Evolutionary conservation across 2,888 invertebrate genomes (phyloP), one percentile per base, ranked within the genome.

Genomic region (Brassicogethes aeneus): DNA sequence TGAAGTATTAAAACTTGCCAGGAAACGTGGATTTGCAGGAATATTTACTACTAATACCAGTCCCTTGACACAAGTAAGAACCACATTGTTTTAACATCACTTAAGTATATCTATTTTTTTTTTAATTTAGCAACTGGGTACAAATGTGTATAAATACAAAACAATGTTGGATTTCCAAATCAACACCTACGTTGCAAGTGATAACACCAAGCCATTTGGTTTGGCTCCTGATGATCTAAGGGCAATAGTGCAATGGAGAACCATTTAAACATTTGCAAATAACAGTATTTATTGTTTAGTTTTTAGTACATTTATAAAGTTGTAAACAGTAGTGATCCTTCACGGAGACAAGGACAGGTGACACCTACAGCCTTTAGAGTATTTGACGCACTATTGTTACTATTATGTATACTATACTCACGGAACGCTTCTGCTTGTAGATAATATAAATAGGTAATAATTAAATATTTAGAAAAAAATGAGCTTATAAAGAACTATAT

Each of bases 31-130:
- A 3, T 91, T 83, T 62, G 68, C 69, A 1, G 89, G 88, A 0
- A 82, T 91, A 16, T 80, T 91, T 50, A 89, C 91, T 2, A 89
- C 89, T 2, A 91, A 91, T 61, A 89, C 90, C 15, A 90, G 82
- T 57, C 86, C 89, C 0, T 70, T 91, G n/a, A 91, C 91, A 16
- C 86, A 86, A 77, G 87, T 87, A 70, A 61, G 47, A 32, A 12
- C 31, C 23, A 23, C 23, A 23, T 23, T 7, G 7, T 36, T 36
- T 15, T 17, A 36, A 16, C 15, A 36, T 36, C 10, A 23, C 5
- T 23, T 23, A 23, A 10, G 7, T 7, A 39, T 41, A 34, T 16
- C 3, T 43, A 40, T 34, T 15, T 16, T 40, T 16, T n/a, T n/a
- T n/a, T 10, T 23, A 23, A 69, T 69, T 41, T 70, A 90, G 84